These are phyloP conservation scores for Pomatorhinus ruficollis DNA, from an alignment of 2,113 vertebrate species.

Conservation along the genomic window DNA sequence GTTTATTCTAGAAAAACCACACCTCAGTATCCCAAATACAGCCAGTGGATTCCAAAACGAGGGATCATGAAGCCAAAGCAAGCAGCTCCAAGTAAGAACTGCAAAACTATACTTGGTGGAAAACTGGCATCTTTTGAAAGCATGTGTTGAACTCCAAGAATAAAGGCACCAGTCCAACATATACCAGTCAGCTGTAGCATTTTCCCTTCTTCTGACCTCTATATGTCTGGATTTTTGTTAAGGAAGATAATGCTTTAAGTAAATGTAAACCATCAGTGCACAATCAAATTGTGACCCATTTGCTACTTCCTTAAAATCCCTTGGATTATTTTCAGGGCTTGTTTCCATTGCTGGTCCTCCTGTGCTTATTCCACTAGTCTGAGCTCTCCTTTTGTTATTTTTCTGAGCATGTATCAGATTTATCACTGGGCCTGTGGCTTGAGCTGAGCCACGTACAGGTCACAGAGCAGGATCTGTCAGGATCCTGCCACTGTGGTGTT, in stretches of 20 bases:
- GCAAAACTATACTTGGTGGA: constrained; percentile 59
- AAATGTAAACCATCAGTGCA: neutral
- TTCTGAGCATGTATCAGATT: neutral
- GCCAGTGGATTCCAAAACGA: constrained; percentile 64
- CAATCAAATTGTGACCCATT: neutral
- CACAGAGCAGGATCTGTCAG: neutral
- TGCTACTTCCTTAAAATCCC: constrained; percentile 29
- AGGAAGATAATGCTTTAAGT: constrained; percentile 29
- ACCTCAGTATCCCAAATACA: constrained; percentile 48
- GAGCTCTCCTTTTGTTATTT: neutral
- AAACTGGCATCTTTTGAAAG: constrained; percentile 72
- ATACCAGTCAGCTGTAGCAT: constrained; percentile 53
- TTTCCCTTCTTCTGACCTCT: constrained; percentile 38
- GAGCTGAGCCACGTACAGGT: neutral
- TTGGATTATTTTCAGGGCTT: constrained; percentile 20
- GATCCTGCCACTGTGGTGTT: neutral
- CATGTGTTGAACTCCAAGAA: constrained; percentile 52
- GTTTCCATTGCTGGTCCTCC: constrained; percentile 17
- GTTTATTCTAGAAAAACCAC: constrained; percentile 72
- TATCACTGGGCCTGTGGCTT: neutral
- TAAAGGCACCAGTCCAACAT: constrained; percentile 23
- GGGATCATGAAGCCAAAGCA: constrained; percentile 73
- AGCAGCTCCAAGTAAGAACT: constrained; percentile 81
- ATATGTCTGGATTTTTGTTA: constrained; percentile 49
- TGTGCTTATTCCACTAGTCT: neutral